Percentiles rank a stretch among this genome's conserved stretches.
Conservation (phyloP, 2,888 invertebrate species). For the Cheiracanthium punctorium region DNA sequence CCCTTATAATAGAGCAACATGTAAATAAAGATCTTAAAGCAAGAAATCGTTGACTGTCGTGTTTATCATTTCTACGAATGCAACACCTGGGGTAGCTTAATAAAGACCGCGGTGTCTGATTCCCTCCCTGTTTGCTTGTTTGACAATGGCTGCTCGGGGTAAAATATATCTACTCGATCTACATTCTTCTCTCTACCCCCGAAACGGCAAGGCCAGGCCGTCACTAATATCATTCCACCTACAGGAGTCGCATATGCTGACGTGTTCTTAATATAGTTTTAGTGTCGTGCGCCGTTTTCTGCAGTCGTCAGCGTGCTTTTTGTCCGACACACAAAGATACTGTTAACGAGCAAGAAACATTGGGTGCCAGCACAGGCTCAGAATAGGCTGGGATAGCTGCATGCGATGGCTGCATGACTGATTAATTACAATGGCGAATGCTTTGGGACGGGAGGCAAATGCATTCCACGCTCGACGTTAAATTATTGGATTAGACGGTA, state of each 20-base stretch:
- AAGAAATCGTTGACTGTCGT: too few relatives aligned
- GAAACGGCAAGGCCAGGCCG: background rate
- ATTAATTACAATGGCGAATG: background rate
- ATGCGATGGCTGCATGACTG: slow-evolving; percentile 31
- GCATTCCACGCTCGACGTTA: background rate
- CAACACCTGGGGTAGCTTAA: too few relatives aligned
- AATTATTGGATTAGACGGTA: background rate
- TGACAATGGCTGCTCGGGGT: too few relatives aligned
- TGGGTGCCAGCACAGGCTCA: slow-evolving; percentile 37
- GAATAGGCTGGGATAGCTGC: slow-evolving; percentile 46
- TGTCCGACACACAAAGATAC: slow-evolving; percentile 44
- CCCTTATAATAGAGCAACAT: too few relatives aligned
- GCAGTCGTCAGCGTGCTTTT: slow-evolving; percentile 39
- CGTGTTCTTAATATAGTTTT: slow-evolving; percentile 37
- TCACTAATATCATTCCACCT: slow-evolving; percentile 17
- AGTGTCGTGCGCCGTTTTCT: slow-evolving; percentile 29
- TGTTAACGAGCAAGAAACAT: slow-evolving; percentile 52
- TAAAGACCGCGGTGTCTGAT: too few relatives aligned
- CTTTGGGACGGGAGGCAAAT: background rate
- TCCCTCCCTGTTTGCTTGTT: too few relatives aligned
- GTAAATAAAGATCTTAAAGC: too few relatives aligned
- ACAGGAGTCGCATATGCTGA: slow-evolving; percentile 20
- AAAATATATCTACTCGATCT: too few relatives aligned
- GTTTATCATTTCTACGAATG: too few relatives aligned
- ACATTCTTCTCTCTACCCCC: background rate